Evolutionary conservation across 1,140 invertebrate species (phyloP), one percentile per base, ranked within the genome.

Genomic region (Frieseomelitta varia): DNA sequence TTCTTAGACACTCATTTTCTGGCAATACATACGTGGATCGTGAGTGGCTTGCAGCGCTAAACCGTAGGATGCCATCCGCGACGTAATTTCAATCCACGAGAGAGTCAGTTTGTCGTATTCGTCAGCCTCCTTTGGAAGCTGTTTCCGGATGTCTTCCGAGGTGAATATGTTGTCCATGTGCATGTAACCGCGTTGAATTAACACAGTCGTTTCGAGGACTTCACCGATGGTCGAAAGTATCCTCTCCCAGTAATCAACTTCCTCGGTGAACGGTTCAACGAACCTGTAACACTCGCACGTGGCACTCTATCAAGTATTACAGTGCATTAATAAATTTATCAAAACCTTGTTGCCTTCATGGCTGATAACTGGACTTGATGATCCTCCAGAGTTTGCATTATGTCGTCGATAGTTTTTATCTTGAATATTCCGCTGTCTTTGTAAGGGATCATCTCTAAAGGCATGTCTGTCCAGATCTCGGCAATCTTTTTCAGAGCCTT

Each of bases 141-240:
- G 97, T 88, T 97, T 97, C 90, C 97, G 95, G 79, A 98, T 98
- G 93, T 98, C 97, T 94, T 98, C 97, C 4, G 97, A 97, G 88
- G 95, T 95, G 93, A 98, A 98, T 91, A 98, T 98, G 93, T 97
- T 98, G 95, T 98, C 97, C 47, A 98, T 97, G 92, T 98, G 98
- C 68, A 98, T 95, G 95, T 97, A 98, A 85, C 97, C 96, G 67
- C 97, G 95, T 94, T 98, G 98, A 4, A 98, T 97, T 90, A 95
- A 95, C 15, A 98, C 93, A 30, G 97, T 95, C 87, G 96, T 96
- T 95, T 98, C 98, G 34, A 98, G 95, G 73, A 97, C 96, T 94
- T 98, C 97, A 55, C 97, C 96, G 12, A 98, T 96, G 78, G 96
- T 96, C 24, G 97, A 97, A 67, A 98, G 94, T 10, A 96, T 96